phyloP scores from a whole-genome alignment of 1,140 invertebrate genomes.

The Drosophila guanche region DNA sequence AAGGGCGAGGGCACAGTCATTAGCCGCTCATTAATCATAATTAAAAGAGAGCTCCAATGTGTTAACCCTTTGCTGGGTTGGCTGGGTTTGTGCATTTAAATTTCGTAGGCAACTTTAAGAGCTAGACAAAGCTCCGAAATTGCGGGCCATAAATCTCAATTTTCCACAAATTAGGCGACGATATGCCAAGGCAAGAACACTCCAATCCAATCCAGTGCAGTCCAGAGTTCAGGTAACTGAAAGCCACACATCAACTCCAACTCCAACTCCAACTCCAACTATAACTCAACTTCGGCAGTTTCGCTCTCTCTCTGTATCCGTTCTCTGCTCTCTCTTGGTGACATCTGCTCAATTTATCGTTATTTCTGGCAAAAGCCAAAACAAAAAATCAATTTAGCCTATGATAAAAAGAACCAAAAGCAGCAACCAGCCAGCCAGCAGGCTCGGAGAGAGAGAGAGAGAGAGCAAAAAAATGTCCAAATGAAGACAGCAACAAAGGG shows the following conservation, averaged over 20 bases:
- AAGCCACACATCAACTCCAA: conserved; percentile 70
- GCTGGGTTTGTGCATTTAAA: conserved; percentile 7
- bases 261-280: conserved; percentile 72
- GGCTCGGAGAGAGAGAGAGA: neutral
- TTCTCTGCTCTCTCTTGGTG: conserved; percentile 40
- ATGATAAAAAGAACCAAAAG: conserved; percentile 61
- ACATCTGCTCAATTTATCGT: conserved; percentile 81
- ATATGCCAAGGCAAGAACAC: conserved; percentile 56
- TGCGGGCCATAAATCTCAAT: conserved; percentile 74
- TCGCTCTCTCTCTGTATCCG: conserved; percentile 29
- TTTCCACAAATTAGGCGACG: conserved; percentile 77
- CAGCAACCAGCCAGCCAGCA: neutral
- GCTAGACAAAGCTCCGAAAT: conserved; percentile 15
- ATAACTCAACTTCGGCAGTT: conserved; percentile 66
- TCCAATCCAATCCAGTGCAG: neutral
- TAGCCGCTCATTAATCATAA: conserved; percentile 74
- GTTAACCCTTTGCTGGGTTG: too few species aligned
- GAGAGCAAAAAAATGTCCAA: conserved; percentile 6
- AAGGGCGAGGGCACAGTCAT: conserved; percentile 42
- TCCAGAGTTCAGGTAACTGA: conserved; percentile 40
- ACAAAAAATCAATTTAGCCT: conserved; percentile 78
- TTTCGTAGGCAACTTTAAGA: conserved; percentile 44
- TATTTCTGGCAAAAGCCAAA: conserved; percentile 60
- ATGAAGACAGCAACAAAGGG: conserved; percentile 10
- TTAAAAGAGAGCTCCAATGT: conserved; percentile 32